Base-by-base conservation (phyloP, 2,113 vertebrate species). In the Mastomys coucha region DNA sequence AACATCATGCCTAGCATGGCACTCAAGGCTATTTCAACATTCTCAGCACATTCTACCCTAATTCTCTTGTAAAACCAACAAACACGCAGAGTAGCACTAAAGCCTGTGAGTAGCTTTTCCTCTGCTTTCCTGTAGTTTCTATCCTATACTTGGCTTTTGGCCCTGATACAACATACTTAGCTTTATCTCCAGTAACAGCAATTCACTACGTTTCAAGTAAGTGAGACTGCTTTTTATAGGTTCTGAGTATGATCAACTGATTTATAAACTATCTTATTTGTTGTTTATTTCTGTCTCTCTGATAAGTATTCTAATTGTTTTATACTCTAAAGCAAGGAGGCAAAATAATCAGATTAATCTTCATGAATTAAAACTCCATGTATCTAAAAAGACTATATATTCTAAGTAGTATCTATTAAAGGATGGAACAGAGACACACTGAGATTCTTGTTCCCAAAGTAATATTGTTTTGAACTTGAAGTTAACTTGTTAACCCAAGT, bases 141-240 rank as follows among this genome's bases (percentile, higher is more conserved):
- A 80, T 31, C 36, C 4, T 91, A 56, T 91, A 96, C 56, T 36
- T 96, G 93, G 96, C 94, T 91, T 90, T 76, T 67, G 75, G 73
- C 42, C 63, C 92, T 93, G 33, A 92, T n/a, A 56, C 28, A 95
- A 92, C 91, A 36, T 88, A 89, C 63, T 93, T 86, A 89, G 88
- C 9, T 93, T 96, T 87, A 95, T 89, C 49, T 96, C n/a, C 82
- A 14, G 53, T 89, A 94, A 94, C 49, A 93, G 56, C 17, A 53
- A 94, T 93, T 70, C 81, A n/a, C 95, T 88, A 63, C 33, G 77
- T 93, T 96, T 91, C 28, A 97, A 96, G 69, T 82, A 96, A 89
- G 5, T 72, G 88, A 96, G 60, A 96, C n/a, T 87, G 53, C 73
- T 85, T 95, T 97, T 91, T 91, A 94, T 95, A 86, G 51, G 45